Base-by-base conservation (phyloP, 2,113 vertebrate species). In the Ovibos moschatus region DNA sequence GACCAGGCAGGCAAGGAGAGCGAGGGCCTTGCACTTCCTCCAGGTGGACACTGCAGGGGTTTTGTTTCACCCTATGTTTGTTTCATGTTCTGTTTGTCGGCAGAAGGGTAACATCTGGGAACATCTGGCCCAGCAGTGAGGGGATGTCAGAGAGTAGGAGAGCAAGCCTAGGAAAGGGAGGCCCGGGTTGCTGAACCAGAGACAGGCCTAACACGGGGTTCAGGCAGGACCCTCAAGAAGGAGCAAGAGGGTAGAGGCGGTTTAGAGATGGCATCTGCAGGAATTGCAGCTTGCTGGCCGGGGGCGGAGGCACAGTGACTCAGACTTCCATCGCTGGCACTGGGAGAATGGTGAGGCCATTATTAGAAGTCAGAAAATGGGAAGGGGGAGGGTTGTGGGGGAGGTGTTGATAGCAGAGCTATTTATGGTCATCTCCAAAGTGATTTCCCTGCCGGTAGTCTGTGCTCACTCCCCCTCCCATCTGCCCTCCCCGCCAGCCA, bases 361-460 rank as follows among this genome's bases (percentile, higher is more conserved):
- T 97, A 97, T 98, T 97, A 97, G 98, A 94, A 95, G 89, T 94
- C 13, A 43, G 87, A 93, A 88, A 53, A 62, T 3, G 25, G 84
- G 53, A 85, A 67, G 79, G 60, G 36, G 21, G 89, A 43, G 33
- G 33, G 57, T 6, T 21, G 78, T 25, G 16, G 43, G 33, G 21
- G 87, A 83, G 62, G 88, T 30, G 64, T 47, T 33, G 85, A 64
- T n/a, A 58, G 60, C 92, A 27, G 64, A 87, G 96, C 97, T 97
- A 98, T 98, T 97, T 98, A 92, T 97, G 96, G 96, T 64, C 82
- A 27, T 60, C 76, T 83, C 87, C n/a, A 53, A 30, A 50, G 30
- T 84, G 45, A 62, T 47, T 58, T 88, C 91, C 45, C 87, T 33
- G 92, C 84, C 62, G 45, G 33, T 71, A 33, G 17, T 4, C 93